Evolutionary conservation across 2,888 invertebrate genomes (phyloP).

Genomic region (Urechis unicinctus): DNA sequence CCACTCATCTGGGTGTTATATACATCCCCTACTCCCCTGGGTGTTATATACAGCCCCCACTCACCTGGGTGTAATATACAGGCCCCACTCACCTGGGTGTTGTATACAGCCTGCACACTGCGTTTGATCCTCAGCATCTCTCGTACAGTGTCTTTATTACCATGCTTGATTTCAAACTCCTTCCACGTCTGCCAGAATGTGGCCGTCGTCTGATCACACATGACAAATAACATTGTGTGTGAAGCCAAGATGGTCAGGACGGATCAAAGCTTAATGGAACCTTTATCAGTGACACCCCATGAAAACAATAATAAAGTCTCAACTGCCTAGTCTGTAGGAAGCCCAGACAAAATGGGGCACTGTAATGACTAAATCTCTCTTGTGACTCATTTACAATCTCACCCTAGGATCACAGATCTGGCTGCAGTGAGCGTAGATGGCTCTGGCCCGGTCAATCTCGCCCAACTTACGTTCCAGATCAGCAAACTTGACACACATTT

Average conservation of each 20-base stretch:
- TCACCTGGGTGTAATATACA: too few relatives aligned
- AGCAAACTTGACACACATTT: conserved; percentile 93
- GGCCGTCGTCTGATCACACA: conserved; percentile 35
- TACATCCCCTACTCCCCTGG: too few relatives aligned
- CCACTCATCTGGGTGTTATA: too few relatives aligned
- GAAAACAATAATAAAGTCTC: too few relatives aligned
- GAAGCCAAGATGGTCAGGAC: too few relatives aligned
- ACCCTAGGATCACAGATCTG: conserved; percentile 99
- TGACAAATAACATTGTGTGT: background rate
- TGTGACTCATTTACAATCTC: conserved; percentile 27
- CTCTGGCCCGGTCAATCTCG: conserved; percentile 94
- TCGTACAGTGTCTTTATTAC: conserved; percentile 98
- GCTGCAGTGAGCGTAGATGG: conserved; percentile 95
- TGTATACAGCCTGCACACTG: conserved; percentile 95
- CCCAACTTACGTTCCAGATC: conserved; percentile 98
- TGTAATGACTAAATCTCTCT: too few relatives aligned
- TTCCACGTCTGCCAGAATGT: conserved; percentile 99
- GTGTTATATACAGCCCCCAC: too few relatives aligned
- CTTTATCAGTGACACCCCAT: too few relatives aligned
- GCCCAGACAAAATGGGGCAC: too few relatives aligned
- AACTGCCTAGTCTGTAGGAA: too few relatives aligned
- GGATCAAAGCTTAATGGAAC: too few relatives aligned
- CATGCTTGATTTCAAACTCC: conserved; percentile 97
- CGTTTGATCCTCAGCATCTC: conserved; percentile 97
- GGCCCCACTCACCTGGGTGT: conserved; percentile 91